Percentiles rank a stretch among this genome's conserved stretches.
Evolutionary conservation across 2,113 vertebrate species (phyloP).

Genomic region (Oryzias javanicus): DNA sequence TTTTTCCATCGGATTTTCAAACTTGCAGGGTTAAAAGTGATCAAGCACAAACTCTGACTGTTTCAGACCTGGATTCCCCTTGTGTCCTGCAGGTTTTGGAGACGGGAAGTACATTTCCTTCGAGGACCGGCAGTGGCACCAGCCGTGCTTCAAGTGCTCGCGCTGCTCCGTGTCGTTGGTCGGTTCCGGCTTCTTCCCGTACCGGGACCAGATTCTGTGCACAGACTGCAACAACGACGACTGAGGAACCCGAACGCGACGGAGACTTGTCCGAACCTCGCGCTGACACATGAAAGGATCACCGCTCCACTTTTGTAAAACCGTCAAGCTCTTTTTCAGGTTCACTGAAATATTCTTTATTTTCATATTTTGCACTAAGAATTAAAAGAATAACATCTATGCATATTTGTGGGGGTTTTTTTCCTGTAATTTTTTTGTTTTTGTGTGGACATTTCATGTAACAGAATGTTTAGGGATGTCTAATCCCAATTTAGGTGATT

Average conservation of each 20-base stretch:
- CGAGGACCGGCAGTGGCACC: constrained; percentile 95
- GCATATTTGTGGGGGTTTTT: not conserved
- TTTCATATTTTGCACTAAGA: constrained; percentile 37
- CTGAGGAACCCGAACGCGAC: constrained; percentile 9
- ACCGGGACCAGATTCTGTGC: constrained; percentile 87
- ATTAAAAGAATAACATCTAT: not conserved
- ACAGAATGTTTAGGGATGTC: no score
- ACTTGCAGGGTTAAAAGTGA: no score
- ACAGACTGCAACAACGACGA: constrained; percentile 86
- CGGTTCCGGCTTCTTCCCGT: constrained; percentile 91
- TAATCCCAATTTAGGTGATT: no score
- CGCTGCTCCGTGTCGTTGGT: constrained; percentile 89
- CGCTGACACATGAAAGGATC: not conserved
- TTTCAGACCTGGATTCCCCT: not conserved
- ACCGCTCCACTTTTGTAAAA: not conserved
- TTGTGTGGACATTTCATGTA: no score
- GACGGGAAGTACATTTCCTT: constrained; percentile 96
- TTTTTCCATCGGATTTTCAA: no score
- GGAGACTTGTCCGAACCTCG: not conserved
- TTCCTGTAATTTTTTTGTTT: no score
- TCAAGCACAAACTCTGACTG: not conserved
- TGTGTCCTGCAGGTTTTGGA: constrained; percentile 81
- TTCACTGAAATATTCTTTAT: not conserved
- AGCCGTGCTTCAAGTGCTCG: constrained; percentile 92
- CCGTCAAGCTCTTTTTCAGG: constrained; percentile 12